Base-by-base conservation (phyloP, 2,797 vertebrate species). In the Paratrypauchen microcephalus region DNA sequence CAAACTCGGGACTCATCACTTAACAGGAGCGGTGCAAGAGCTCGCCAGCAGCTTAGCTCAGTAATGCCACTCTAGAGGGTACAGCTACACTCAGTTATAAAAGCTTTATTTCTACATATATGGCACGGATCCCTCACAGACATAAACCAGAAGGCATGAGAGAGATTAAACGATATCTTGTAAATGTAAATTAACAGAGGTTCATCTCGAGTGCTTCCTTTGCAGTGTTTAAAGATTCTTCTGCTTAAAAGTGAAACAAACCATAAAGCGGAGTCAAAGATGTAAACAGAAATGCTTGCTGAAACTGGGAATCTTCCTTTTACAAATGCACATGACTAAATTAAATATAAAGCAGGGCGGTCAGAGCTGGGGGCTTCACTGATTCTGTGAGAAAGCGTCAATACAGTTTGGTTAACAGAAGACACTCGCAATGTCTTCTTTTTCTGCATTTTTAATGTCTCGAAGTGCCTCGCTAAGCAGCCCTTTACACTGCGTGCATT, bases 1-100 rank as follows among this genome's bases (percentile, higher is more conserved):
- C 79, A 86, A 82, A 87, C 79, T 79, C 79, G 74, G 75, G 65
- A 60, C 65, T 71, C 74, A 81, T 83, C 71, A 77, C 75, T 79
- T 86, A 81, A 79, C 74, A 75, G 73, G 64, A 75, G 63, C 19
- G 60, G 75, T 54, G 60, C 66, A 83, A 82, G 70, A 77, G 79
- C 63, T 74, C 18, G 71, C 80, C 79, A 65, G 63, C 61, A 60
- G 77, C 70, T 66, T 36, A 41, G 19, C 41, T 68, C 52, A n/a
- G 23, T 55, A 68, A 66, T 60, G n/a, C 26, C 54, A 26, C 65
- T 54, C 45, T 30, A 54, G 48, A 54, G 64, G 56, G 48, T 58
- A 45, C 41, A 32, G 64, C 66, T 68, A 71, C 68, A 65, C 65
- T 79, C 45, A 69, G n/a, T 73, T 80, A 76, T 68, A 61, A 52